Evolutionary conservation across 2,113 vertebrate species (phyloP).

Genomic region (Cervus canadensis): DNA sequence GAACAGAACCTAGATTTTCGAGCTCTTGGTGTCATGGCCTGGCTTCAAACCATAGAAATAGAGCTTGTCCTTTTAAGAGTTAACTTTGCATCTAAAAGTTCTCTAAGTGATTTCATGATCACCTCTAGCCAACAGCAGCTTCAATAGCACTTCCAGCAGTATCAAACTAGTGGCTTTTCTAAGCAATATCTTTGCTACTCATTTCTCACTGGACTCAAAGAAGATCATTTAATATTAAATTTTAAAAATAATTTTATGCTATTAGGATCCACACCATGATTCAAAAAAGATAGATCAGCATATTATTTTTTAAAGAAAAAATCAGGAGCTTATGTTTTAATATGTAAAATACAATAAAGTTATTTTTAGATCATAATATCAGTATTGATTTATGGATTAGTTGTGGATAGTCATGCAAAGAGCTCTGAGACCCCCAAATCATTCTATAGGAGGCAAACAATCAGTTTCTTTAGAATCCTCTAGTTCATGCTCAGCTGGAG

Average conservation of each 20-base stretch:
- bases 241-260: constrained; percentile 29
- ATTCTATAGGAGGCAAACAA: constrained; percentile 47
- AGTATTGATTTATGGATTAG: constrained; percentile 57
- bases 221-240: neutral
- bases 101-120: neutral
- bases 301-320: constrained; percentile 38
- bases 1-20: neutral
- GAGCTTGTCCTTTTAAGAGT: neutral
- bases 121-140: neutral
- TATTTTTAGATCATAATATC: constrained; percentile 44
- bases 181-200: neutral
- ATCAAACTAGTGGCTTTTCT: neutral
- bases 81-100: neutral
- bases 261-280: constrained; percentile 13
- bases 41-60: neutral
- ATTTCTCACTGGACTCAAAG: constrained; percentile 33
- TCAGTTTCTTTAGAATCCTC: constrained; percentile 47
- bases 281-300: constrained; percentile 31
- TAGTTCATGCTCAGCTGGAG: constrained; percentile 21
- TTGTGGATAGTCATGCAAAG: constrained; percentile 61
- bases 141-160: neutral
- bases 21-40: neutral
- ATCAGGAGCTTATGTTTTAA: constrained; percentile 41
- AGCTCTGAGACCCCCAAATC: constrained; percentile 64
- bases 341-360: constrained; percentile 57